Conservation (phyloP, 2,113 vertebrate species). For the Trogon surrucura region DNA sequence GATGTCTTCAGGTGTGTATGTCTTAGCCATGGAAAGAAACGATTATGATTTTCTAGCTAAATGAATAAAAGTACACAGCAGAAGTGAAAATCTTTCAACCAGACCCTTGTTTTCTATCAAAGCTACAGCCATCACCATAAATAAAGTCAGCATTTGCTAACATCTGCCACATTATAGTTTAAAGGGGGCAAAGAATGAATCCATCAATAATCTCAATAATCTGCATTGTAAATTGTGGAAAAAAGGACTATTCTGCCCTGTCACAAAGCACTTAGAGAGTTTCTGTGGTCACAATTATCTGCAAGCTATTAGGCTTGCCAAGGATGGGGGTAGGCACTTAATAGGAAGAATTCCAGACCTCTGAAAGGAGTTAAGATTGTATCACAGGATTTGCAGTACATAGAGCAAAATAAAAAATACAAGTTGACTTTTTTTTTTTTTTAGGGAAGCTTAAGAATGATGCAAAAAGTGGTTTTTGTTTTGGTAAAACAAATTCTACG, state of each 20-base stretch:
- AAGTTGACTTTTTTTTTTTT: background rate
- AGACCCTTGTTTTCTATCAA: background rate
- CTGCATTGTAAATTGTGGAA: background rate
- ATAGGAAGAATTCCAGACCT: background rate
- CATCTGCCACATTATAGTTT: background rate
- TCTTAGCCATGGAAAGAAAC: background rate
- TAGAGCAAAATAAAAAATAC: background rate
- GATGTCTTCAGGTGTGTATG: background rate
- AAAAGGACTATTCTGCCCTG: background rate
- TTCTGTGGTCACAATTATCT: background rate
- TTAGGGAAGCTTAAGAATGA: background rate
- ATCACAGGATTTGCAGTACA: background rate
- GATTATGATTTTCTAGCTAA: background rate
- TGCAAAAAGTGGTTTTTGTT: rapidly evolving
- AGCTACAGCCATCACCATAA: background rate
- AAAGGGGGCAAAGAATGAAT: background rate
- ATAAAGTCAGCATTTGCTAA: background rate
- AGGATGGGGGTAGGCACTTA: background rate
- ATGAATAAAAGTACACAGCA: rapidly evolving
- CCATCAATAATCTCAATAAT: background rate
- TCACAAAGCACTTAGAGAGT: background rate
- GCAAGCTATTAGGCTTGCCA: background rate
- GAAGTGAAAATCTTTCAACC: background rate
- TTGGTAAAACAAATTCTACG: background rate
- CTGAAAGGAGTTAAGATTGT: background rate